These are phyloP conservation scores for Drosophila bifasciata DNA, from an alignment of 1,140 invertebrate genomes.

Conservation along the genomic window DNA sequence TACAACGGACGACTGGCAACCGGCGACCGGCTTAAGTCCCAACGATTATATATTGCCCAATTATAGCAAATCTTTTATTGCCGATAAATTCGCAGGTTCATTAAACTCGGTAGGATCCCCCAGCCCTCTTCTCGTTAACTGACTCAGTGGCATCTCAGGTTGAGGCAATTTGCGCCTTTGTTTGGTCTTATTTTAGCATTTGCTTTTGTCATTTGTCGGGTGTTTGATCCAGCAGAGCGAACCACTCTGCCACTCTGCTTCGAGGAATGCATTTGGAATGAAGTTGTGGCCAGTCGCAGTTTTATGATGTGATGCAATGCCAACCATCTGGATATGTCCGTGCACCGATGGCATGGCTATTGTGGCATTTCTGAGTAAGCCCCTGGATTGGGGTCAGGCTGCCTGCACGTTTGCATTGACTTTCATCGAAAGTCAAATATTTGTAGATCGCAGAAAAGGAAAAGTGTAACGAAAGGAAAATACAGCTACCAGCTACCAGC, in stretches of 20 bases:
- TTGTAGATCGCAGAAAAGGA: constrained; percentile 71
- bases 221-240: constrained; percentile 31
- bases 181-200: constrained; percentile 1
- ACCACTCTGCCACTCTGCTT: not conserved
- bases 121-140: constrained; percentile 21
- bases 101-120: constrained; percentile 57
- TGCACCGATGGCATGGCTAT: constrained; percentile 22
- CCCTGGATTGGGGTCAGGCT: constrained; percentile 62
- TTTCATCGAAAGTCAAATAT: constrained; percentile 81
- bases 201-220: constrained; percentile 39
- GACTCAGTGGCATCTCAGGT: constrained; percentile 30
- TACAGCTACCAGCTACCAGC: constrained; percentile 7
- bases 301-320: constrained; percentile 60
- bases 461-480: constrained; percentile 78
- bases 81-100: constrained; percentile 75
- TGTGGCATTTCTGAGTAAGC: constrained; percentile 49
- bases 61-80: constrained; percentile 75
- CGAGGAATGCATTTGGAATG: constrained; percentile 53
- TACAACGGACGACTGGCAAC: not conserved
- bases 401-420: constrained; percentile 58
- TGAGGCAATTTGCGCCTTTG: constrained; percentile 30
- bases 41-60: constrained; percentile 68
- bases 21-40: constrained; percentile 35
- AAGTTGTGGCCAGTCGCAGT: constrained; percentile 51
- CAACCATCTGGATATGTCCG: constrained; percentile 53